Percentiles rank a stretch among this genome's conserved stretches.
Conservation (phyloP, 30 jellyfish, hydroid and myxozoan species). For the Hydractinia echinata region DNA sequence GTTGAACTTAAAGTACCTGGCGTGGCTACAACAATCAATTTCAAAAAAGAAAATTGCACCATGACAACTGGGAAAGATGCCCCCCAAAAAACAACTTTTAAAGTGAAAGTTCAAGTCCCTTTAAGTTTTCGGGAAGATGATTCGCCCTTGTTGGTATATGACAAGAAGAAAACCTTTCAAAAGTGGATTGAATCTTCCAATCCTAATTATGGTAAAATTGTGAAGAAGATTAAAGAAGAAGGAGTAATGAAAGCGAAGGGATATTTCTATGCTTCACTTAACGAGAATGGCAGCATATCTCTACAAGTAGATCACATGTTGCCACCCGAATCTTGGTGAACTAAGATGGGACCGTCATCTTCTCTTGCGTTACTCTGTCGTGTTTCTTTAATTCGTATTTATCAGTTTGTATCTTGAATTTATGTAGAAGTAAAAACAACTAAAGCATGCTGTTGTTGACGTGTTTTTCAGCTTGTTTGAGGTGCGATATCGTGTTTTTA, state of each 20-base stretch:
- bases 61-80: neutral
- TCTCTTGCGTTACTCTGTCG: too few species aligned
- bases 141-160: neutral
- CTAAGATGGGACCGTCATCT: too few species aligned
- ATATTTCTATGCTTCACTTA: conserved; percentile 1
- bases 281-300: neutral
- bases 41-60: neutral
- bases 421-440: too few species aligned
- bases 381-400: too few species aligned
- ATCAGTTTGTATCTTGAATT: too few species aligned
- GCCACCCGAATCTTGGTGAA: conserved; percentile 10
- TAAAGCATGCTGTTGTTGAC: too few species aligned
- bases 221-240: conserved; percentile 1
- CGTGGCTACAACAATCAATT: neutral
- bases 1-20: conserved; percentile 1
- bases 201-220: conserved; percentile 1
- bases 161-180: neutral
- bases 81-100: neutral
- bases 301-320: conserved; percentile 8
- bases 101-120: conserved; percentile 5
- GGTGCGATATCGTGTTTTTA: too few species aligned
- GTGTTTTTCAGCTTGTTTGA: too few species aligned
- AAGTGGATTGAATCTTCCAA: neutral
- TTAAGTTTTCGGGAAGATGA: neutral
- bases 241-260: conserved; percentile 15